Evolutionary conservation across 2,113 vertebrate species (phyloP).

Genomic region (Onychostoma macrolepis): DNA sequence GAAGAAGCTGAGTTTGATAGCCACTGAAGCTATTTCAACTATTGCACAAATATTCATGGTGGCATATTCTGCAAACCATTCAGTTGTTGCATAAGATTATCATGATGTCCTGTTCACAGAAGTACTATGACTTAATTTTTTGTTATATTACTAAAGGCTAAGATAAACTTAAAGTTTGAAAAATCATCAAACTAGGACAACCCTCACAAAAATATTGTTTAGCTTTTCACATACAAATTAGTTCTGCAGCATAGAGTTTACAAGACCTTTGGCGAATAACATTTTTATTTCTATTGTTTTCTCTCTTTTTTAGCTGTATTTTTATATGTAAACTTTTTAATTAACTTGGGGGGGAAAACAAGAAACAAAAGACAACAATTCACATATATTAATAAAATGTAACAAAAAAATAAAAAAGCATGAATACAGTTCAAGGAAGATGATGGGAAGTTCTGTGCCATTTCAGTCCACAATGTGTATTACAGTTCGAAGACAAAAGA

Average conservation of each 20-base stretch:
- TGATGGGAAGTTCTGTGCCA: background rate
- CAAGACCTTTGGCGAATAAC: background rate
- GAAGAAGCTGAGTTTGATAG: background rate
- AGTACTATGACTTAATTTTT: background rate
- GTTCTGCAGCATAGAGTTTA: background rate
- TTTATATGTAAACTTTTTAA: background rate
- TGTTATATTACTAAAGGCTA: background rate
- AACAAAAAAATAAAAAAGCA: background rate
- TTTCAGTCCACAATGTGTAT: background rate
- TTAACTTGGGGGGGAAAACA: background rate
- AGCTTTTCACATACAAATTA: background rate
- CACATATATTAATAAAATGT: background rate
- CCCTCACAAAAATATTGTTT: background rate
- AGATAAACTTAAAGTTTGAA: background rate
- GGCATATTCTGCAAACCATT: background rate
- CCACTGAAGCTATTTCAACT: background rate
- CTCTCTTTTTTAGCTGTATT: background rate
- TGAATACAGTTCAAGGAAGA: background rate
- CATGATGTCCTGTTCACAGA: background rate
- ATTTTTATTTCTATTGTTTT: background rate
- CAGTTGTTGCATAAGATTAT: background rate
- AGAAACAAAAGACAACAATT: background rate
- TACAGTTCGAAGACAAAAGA: background rate
- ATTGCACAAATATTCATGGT: background rate
- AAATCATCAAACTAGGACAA: background rate